These are phyloP conservation scores for Heptranchias perlo DNA, from an alignment of 2,113 vertebrate species.

Conservation along the genomic window DNA sequence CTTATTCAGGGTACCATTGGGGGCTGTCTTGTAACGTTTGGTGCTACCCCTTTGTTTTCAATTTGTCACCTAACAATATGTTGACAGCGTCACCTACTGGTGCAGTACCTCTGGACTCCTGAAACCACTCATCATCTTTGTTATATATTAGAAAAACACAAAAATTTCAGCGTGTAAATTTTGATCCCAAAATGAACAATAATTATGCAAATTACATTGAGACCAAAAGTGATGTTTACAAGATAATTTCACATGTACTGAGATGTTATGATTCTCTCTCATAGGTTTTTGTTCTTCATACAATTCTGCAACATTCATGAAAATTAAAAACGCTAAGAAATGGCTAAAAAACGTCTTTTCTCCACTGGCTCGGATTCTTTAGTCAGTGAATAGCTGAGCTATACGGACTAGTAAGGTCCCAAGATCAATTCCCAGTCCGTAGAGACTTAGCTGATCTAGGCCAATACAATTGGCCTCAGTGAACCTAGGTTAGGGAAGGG, in stretches of 20 bases:
- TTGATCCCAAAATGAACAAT: no score
- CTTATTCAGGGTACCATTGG: no score
- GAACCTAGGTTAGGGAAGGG: not conserved
- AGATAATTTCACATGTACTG: not conserved
- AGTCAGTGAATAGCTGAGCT: not conserved
- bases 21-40: no score
- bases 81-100: no score
- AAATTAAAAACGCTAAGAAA: not conserved
- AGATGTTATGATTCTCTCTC: not conserved
- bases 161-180: no score
- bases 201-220: not conserved
- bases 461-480: not conserved
- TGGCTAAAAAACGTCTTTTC: not conserved
- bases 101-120: no score
- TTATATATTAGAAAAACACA: no score
- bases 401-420: not conserved
- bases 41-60: no score
- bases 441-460: not conserved
- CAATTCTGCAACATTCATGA: not conserved
- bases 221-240: not conserved
- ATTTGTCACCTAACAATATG: no score
- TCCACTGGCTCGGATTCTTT: not conserved
- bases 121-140: no score
- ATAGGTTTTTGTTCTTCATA: not conserved
- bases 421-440: not conserved